Base-by-base conservation (phyloP, 1,140 invertebrate species). In the Drosophila rhopaloa region DNA sequence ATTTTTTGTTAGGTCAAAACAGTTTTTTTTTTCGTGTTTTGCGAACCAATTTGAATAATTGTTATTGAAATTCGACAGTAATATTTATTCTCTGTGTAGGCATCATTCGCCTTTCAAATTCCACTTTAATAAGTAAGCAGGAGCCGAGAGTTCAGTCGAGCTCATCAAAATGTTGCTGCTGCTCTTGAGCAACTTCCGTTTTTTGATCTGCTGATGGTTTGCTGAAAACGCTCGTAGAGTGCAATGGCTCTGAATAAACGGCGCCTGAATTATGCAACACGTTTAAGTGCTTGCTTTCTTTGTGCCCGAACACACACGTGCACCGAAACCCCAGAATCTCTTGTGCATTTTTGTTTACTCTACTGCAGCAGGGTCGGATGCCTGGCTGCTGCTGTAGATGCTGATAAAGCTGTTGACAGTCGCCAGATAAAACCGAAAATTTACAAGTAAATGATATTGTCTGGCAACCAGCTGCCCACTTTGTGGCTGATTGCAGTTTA, bases 241-340 rank as follows among this genome's bases (percentile, higher is more conserved):
- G 79, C 84, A 80, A 77, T 88, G 66, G 72, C 67, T 86, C 51
- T 80, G 79, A 79, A 83, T 88, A 86, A 86, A 88, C 76, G 80
- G 53, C 51, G 48, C 44, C 58, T 86, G 63, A 86, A 86, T 88
- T 83, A 86, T 86, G 83, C 83, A 86, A 73, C 76, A 80, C 83
- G 67, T 76, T 86, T 88, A 86, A 86, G 83, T 86, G 83, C 79
- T 71, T 72, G 71, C 67, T 78, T 74, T 81, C 77, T 72, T 81
- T 68, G 60, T 62, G 38, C 38, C 54, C n/a, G 41, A 48, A 58
- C 29, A 66, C 38, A 11, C 44, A 46, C 11, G 43, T 35, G 24
- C 44, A 24, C 13, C 29, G 44, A 32, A 16, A 14, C 53, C 32
- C 62, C 35, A 46, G 68, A 47, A 53, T 76, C 73, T 76, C 59